Percentiles rank a stretch among this genome's conserved stretches.
Evolutionary conservation across 2,797 vertebrate species (phyloP).

Genomic region (Rhinatrema bivittatum): DNA sequence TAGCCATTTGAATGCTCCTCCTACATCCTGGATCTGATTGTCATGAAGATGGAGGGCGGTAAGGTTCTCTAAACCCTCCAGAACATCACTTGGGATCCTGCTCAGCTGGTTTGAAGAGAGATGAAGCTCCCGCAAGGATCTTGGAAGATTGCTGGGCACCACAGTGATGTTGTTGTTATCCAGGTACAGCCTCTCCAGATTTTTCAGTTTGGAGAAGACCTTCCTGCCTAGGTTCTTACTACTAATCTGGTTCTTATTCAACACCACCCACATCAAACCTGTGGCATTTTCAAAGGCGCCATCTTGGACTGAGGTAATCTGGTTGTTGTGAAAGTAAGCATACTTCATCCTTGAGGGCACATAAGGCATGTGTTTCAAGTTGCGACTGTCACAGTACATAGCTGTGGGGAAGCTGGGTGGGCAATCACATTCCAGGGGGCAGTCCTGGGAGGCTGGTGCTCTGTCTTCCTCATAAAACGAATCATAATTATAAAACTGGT

Average conservation of each 20-base stretch:
- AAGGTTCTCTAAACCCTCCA: conserved; percentile 86
- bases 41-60: conserved; percentile 81
- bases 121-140: conserved; percentile 76
- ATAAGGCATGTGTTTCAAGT: conserved; percentile 74
- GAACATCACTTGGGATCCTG: conserved; percentile 64
- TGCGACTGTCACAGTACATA: conserved; percentile 88
- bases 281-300: conserved; percentile 81
- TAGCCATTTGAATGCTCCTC: conserved; percentile 65
- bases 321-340: conserved; percentile 89
- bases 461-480: conserved; percentile 62
- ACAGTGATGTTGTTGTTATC: conserved; percentile 85
- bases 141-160: conserved; percentile 75
- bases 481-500: conserved; percentile 56
- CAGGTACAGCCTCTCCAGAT: conserved; percentile 80
- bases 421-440: conserved; percentile 86
- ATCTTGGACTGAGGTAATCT: conserved; percentile 72
- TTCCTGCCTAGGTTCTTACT: conserved; percentile 68
- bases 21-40: conserved; percentile 80
- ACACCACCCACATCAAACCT: conserved; percentile 79
- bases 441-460: conserved; percentile 53
- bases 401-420: conserved; percentile 81
- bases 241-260: conserved; percentile 82
- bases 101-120: conserved; percentile 79
- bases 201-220: conserved; percentile 71
- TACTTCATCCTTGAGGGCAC: conserved; percentile 87